These are phyloP conservation scores for Benitochromis conjunctus DNA, from an alignment of 2,113 vertebrate species.

Conservation along the genomic window DNA sequence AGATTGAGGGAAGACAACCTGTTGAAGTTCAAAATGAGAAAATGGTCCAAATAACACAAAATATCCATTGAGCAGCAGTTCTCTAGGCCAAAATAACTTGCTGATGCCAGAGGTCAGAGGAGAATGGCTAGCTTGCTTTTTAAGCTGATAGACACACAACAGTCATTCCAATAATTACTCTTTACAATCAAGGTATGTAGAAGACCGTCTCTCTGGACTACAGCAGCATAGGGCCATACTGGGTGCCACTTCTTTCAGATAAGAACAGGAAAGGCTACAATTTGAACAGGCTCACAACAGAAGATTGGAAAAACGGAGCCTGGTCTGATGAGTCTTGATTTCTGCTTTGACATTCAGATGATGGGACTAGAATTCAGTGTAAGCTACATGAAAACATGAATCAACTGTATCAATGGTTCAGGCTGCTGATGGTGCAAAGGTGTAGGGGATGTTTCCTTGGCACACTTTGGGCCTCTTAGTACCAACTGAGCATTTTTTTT, in stretches of 20 bases:
- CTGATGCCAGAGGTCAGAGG: neutral
- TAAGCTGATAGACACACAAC: too few relatives aligned
- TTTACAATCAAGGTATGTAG: neutral
- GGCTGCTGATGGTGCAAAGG: too few relatives aligned
- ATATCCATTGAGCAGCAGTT: neutral
- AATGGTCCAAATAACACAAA: neutral
- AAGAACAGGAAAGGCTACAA: neutral
- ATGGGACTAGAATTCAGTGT: neutral
- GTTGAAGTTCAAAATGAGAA: neutral
- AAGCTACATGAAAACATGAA: neutral
- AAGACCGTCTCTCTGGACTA: neutral
- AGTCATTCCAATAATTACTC: neutral
- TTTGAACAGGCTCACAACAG: neutral
- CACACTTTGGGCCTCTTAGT: too few relatives aligned
- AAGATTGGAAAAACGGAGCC: neutral
- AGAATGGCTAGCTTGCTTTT: too few relatives aligned
- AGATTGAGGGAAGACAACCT: neutral
- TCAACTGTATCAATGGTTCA: too few relatives aligned
- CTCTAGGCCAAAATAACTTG: neutral
- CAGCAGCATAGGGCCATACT: neutral
- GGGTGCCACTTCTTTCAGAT: neutral
- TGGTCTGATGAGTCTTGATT: neutral
- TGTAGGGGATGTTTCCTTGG: too few relatives aligned
- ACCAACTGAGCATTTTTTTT: too few relatives aligned
- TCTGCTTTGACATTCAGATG: neutral